Percentiles rank a stretch among this genome's conserved stretches.
Evolutionary conservation across 2,113 vertebrate species (phyloP).

Genomic region (Lophochroa leadbeateri): DNA sequence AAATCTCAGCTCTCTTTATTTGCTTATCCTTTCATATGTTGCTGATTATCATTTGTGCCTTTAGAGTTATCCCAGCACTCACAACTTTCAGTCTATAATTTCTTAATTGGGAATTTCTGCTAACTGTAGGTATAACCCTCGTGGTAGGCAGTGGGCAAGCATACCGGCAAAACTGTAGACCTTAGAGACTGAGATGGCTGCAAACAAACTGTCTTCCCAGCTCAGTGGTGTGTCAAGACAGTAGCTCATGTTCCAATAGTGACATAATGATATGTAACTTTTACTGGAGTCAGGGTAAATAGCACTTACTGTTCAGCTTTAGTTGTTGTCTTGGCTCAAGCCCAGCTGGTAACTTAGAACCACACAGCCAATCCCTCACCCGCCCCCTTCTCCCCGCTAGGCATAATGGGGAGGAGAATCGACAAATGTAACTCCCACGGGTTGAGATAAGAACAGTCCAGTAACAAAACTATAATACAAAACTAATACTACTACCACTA

Average conservation of each 20-base stretch:
- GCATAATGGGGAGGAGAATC: neutral
- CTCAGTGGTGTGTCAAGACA: neutral
- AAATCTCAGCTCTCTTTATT: neutral
- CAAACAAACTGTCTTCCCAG: neutral
- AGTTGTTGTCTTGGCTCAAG: neutral
- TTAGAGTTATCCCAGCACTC: neutral
- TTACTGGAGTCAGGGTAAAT: neutral
- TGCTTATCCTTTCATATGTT: neutral
- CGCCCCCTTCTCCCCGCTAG: neutral
- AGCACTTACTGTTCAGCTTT: neutral
- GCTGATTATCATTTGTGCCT: neutral
- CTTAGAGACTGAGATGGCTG: neutral
- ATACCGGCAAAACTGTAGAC: neutral
- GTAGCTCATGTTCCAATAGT: neutral
- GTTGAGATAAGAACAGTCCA: neutral
- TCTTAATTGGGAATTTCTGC: neutral
- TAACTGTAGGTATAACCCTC: neutral
- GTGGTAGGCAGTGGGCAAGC: neutral
- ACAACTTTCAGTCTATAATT: neutral
- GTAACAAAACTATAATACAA: neutral
- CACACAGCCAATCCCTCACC: neutral
- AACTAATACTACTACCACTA: neutral
- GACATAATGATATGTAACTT: neutral
- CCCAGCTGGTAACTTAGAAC: neutral
- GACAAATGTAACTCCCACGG: neutral